Conservation (phyloP, 2,797 vertebrate species). For the Ptychadena robeensis region DNA sequence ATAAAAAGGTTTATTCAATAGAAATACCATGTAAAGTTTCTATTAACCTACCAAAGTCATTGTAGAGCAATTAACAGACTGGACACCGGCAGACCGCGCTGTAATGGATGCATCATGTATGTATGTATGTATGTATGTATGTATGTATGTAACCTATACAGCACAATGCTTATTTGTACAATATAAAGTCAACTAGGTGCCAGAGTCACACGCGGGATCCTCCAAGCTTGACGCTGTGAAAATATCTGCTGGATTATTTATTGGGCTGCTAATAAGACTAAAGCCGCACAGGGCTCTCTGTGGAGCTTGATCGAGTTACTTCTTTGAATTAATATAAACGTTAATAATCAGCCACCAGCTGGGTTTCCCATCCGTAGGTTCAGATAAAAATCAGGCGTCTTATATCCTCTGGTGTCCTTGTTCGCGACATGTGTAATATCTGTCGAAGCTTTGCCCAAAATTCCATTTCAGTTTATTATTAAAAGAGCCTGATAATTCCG, state of each 20-base stretch:
- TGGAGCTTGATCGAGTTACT: conserved; percentile 26
- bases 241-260: conserved; percentile 40
- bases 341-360: conserved; percentile 51
- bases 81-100: not conserved
- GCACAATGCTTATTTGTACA: not conserved
- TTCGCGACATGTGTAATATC: not conserved
- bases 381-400: conserved; percentile 31
- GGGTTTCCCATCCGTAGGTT: conserved; percentile 28
- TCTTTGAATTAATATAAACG: not conserved
- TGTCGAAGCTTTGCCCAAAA: not conserved
- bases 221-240: conserved; percentile 6
- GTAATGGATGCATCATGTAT: not conserved
- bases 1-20: conserved; percentile 20
- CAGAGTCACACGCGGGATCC: not conserved
- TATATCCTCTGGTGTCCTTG: not conserved
- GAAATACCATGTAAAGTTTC: conserved; percentile 9
- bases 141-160: not conserved
- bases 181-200: not conserved
- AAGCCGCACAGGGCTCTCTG: conserved; percentile 4
- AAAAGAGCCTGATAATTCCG: not conserved
- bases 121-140: not conserved
- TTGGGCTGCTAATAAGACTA: not conserved
- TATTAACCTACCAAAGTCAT: not conserved
- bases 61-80: not conserved
- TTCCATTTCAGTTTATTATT: not conserved